Base-by-base conservation (phyloP, 1,140 invertebrate genomes). In the Phortica variegata region DNA sequence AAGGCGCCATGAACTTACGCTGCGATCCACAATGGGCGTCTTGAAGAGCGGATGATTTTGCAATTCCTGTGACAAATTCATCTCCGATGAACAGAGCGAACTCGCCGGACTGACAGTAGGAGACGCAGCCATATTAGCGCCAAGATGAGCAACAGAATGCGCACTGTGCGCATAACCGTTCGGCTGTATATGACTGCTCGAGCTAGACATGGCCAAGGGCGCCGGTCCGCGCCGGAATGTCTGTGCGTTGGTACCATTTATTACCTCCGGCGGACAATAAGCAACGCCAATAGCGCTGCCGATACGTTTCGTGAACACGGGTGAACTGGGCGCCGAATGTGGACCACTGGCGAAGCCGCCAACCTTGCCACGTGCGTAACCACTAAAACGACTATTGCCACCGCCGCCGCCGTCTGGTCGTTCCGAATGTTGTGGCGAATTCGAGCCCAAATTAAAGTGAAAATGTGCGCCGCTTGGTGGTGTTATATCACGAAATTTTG, bases 281-380 rank as follows among this genome's bases (percentile, higher is more conserved):
- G 44, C 29, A 33, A 49, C 41, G 3, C 37, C 40, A 13, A 26
- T 20, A n/a, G 8, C 29, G 8, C 9, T 29, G 43, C 2, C 65
- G 16, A 36, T 13, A 19, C 43, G 61, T 39, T 72, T 75, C 66
- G 55, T 80, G 74, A 78, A 72, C 2, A 83, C 84, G 1, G 85
- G 85, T 13, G 84, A 87, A 69, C 79, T 86, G 2, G 84, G 85
- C 4, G 83, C 85, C n/a, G 84, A 86, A 48, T 80, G 77, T 33
- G 83, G 82, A 60, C 72, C 78, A 74, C 56, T 76, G 4, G 60
- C 57, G 2, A 48, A 56, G 12, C 33, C 33, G 13, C 7, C 13
- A 15, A 5, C 13, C 56, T 56, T 72, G 23, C 18, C 3, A 36
- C 47, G 51, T 2, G 58, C 65, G 19, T 54, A 53, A 4, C 54